Percentiles rank a stretch among this genome's conserved stretches.
These are phyloP conservation scores for Notoglanidium macrostoma DNA, from an alignment of 2,797 vertebrate species.

Conservation along the genomic window DNA sequence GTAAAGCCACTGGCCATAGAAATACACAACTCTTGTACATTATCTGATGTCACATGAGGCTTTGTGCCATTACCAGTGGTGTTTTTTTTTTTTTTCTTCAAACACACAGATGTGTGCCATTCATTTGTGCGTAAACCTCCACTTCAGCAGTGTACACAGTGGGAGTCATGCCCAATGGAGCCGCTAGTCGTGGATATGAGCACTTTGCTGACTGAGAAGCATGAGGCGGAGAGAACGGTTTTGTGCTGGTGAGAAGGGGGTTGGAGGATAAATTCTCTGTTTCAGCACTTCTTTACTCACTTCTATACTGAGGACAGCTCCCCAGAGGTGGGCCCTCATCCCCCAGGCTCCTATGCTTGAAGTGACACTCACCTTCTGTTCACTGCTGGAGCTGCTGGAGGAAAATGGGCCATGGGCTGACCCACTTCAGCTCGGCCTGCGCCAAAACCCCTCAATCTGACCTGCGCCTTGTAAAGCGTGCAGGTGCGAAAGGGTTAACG, in stretches of 20 bases:
- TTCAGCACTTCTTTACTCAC: conserved; percentile 77
- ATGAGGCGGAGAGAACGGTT: conserved; percentile 71
- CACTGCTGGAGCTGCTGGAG: conserved; percentile 57
- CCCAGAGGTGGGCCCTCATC: conserved; percentile 65
- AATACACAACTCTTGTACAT: conserved; percentile 52
- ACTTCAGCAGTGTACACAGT: conserved; percentile 48
- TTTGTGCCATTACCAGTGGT: background rate
- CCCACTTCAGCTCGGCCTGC: conserved; percentile 70
- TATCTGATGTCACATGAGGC: conserved; percentile 16
- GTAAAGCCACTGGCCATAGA: conserved; percentile 61
- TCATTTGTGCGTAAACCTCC: conserved; percentile 42
- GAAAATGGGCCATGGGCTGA: conserved; percentile 71
- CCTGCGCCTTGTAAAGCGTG: conserved; percentile 59
- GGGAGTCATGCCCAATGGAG: conserved; percentile 44
- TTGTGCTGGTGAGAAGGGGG: conserved; percentile 73
- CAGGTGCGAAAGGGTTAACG: conserved; percentile 54
- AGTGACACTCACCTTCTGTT: conserved; percentile 79
- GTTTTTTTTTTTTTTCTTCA: background rate
- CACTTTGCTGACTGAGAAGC: conserved; percentile 79
- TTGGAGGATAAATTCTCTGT: conserved; percentile 71
- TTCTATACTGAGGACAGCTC: conserved; percentile 75
- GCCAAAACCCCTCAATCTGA: conserved; percentile 60
- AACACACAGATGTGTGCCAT: conserved; percentile 39
- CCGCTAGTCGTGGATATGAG: conserved; percentile 64
- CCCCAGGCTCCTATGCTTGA: conserved; percentile 61